Percentiles rank a stretch among this genome's conserved stretches.
These are phyloP conservation scores for Emmelina monodactyla DNA, from an alignment of 2,888 invertebrate genomes.

Conservation along the genomic window DNA sequence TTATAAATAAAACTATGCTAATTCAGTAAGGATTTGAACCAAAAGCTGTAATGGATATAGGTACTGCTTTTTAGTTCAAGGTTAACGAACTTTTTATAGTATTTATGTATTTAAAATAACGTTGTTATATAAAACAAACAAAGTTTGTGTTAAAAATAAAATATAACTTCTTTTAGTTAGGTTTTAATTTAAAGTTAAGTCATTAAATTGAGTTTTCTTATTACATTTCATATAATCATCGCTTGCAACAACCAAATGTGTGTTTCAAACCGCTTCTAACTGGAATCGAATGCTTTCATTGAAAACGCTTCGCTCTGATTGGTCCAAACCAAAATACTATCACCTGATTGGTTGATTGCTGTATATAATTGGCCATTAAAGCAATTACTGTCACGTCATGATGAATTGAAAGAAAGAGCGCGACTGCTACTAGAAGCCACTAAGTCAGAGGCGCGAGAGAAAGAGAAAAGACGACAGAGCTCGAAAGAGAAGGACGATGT, in stretches of 20 bases:
- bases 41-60: too few relatives aligned
- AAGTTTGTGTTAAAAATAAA: too few relatives aligned
- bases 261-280: conserved; percentile 10
- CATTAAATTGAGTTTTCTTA: background rate
- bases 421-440: conserved; percentile 83
- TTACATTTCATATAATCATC: conserved; percentile 19
- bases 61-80: background rate
- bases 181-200: background rate
- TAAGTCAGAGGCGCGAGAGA: conserved; percentile 69
- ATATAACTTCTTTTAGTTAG: too few relatives aligned
- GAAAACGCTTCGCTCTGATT: conserved; percentile 16
- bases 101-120: background rate
- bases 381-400: conserved; percentile 81
- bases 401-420: conserved; percentile 85
- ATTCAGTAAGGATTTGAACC: too few relatives aligned
- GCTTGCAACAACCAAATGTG: conserved; percentile 25
- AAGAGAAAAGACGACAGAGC: conserved; percentile 38
- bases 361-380: conserved; percentile 40
- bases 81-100: background rate
- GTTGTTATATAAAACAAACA: too few relatives aligned
- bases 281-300: background rate
- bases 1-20: too few relatives aligned
- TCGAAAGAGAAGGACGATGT: conserved; percentile 65
- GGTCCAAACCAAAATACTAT: conserved; percentile 13
- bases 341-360: conserved; percentile 20